These are phyloP conservation scores for Marmota flaviventris DNA, from an alignment of 2,113 vertebrate species.

Conservation along the genomic window DNA sequence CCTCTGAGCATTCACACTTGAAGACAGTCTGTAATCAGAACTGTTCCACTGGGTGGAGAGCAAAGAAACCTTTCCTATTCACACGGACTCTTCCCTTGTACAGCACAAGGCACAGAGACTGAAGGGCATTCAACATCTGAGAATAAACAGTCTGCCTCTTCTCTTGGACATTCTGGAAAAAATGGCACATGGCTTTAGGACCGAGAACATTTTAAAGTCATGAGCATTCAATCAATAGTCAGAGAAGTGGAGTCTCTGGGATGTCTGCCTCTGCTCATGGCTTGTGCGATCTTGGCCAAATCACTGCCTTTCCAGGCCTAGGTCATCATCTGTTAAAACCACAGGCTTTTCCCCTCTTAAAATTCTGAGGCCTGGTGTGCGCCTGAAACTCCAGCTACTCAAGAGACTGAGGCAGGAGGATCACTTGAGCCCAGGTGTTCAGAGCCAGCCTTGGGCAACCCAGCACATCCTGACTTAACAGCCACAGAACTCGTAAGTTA, in stretches of 20 bases:
- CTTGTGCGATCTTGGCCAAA: background rate
- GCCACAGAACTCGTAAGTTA: background rate
- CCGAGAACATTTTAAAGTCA: background rate
- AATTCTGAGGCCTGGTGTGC: background rate
- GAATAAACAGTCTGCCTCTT: background rate
- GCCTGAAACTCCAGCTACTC: background rate
- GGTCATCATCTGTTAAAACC: background rate
- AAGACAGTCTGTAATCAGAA: background rate
- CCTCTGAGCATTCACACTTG: background rate
- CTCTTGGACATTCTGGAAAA: background rate
- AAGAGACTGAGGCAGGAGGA: background rate
- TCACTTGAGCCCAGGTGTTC: background rate
- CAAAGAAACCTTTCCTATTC: background rate
- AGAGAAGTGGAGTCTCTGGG: background rate
- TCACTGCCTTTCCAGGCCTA: background rate
- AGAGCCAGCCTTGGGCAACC: background rate
- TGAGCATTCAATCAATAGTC: background rate
- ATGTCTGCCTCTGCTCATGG: background rate
- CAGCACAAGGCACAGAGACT: background rate
- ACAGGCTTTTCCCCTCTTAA: background rate
- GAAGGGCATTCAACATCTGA: too few species aligned
- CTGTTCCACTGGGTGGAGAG: background rate
- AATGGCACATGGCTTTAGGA: background rate
- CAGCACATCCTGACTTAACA: background rate
- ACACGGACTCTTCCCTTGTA: background rate